These are phyloP conservation scores for Archips crataeganus DNA, from an alignment of 2,888 invertebrate genomes.

Conservation along the genomic window DNA sequence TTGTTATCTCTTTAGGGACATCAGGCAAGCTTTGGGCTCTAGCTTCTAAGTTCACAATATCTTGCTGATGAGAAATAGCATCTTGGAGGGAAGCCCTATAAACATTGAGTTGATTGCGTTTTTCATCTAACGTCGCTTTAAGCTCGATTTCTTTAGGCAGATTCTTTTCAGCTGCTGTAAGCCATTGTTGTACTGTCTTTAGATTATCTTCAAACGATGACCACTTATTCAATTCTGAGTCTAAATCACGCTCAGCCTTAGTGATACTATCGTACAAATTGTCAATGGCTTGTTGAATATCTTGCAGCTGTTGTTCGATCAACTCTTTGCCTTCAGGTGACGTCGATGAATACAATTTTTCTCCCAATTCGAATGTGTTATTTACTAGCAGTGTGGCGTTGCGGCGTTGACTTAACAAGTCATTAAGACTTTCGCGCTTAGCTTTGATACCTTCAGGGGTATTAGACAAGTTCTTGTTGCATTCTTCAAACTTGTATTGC, in stretches of 20 bases:
- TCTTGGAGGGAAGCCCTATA: slow-evolving; percentile 94
- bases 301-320: slow-evolving; percentile 93
- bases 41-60: slow-evolving; percentile 92
- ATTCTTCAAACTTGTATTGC: slow-evolving; percentile 89
- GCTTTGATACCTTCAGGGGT: slow-evolving; percentile 89
- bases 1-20: slow-evolving; percentile 90
- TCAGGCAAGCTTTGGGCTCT: slow-evolving; percentile 93
- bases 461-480: slow-evolving; percentile 87
- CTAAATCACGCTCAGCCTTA: slow-evolving; percentile 92
- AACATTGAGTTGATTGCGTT: slow-evolving; percentile 93
- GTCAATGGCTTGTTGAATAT: slow-evolving; percentile 93
- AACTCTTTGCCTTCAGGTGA: slow-evolving; percentile 95
- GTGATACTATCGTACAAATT: slow-evolving; percentile 92
- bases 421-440: slow-evolving; percentile 90
- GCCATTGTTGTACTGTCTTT: slow-evolving; percentile 92
- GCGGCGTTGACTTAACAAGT: slow-evolving; percentile 90
- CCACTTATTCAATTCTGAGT: slow-evolving; percentile 94
- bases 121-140: slow-evolving; percentile 95
- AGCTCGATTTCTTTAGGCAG: slow-evolving; percentile 92
- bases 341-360: slow-evolving; percentile 94
- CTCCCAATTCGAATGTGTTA: slow-evolving; percentile 94
- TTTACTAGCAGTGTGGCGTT: slow-evolving; percentile 92
- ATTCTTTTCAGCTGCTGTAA: slow-evolving; percentile 90
- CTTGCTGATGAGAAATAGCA: slow-evolving; percentile 93
- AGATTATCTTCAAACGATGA: slow-evolving; percentile 95